Evolutionary conservation across 2,113 vertebrate genomes (phyloP).

Genomic region (Laterallus jamaicensis): DNA sequence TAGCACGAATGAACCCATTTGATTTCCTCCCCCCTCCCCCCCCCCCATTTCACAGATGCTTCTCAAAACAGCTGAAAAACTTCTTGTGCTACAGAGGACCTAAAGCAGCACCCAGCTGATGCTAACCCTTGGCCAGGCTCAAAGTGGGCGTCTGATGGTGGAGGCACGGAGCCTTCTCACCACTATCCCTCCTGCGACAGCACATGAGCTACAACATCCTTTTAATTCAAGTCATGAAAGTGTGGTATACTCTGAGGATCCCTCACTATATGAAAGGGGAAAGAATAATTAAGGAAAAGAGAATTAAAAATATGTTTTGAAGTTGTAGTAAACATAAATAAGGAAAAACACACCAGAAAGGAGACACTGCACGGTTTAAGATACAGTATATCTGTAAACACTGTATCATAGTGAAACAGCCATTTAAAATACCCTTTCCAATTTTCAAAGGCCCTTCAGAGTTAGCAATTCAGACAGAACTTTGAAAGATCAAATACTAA

Average conservation of each 20-base stretch:
- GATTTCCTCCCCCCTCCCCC: neutral
- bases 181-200: neutral
- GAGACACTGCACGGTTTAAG: constrained; percentile 4
- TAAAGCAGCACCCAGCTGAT: neutral
- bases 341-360: constrained; percentile 37
- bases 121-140: neutral
- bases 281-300: constrained; percentile 15
- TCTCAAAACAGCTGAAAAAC: neutral
- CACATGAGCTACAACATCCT: neutral
- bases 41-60: neutral
- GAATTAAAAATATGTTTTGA: neutral
- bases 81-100: neutral
- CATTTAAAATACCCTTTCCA: constrained; percentile 3
- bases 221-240: constrained; percentile 19
- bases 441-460: constrained; percentile 2
- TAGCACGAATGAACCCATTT: neutral
- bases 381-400: neutral
- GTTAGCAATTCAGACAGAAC: constrained; percentile 21
- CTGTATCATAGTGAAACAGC: neutral
- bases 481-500: neutral
- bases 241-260: constrained; percentile 47
- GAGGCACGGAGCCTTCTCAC: neutral
- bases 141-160: neutral
- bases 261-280: constrained; percentile 1
- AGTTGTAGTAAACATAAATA: constrained; percentile 19